A percentile compares a stretch with the other conserved stretches of the same genome.
These are phyloP conservation scores for Catocala sponsa DNA, from an alignment of 2,888 invertebrate genomes.

Conservation along the genomic window DNA sequence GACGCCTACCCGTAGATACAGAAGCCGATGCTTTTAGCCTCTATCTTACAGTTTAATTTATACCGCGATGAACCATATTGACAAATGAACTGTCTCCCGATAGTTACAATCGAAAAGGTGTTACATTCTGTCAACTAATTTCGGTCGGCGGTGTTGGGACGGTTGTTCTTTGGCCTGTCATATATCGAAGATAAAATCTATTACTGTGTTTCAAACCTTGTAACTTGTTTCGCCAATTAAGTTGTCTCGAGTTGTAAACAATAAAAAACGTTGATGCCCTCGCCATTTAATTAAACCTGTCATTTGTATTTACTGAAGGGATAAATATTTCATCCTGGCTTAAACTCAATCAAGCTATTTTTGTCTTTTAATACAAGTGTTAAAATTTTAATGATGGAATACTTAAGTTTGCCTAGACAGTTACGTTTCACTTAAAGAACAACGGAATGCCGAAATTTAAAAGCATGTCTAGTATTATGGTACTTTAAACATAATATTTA, in stretches of 20 bases:
- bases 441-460: too few relatives aligned
- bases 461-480: too few relatives aligned
- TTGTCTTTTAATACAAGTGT: neutral
- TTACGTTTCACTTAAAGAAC: too few relatives aligned
- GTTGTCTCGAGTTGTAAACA: conserved; percentile 61
- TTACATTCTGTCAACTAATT: conserved; percentile 61
- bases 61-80: conserved; percentile 65
- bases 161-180: conserved; percentile 60
- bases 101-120: conserved; percentile 68
- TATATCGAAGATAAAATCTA: conserved; percentile 69
- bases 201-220: conserved; percentile 54
- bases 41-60: conserved; percentile 77
- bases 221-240: conserved; percentile 65
- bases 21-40: conserved; percentile 82
- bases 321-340: conserved; percentile 10
- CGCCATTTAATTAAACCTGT: conserved; percentile 49
- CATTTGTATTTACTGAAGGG: conserved; percentile 35
- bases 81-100: conserved; percentile 72
- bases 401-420: too few relatives aligned
- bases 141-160: conserved; percentile 52
- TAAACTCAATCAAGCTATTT: too few relatives aligned
- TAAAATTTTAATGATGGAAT: neutral
- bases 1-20: conserved; percentile 79
- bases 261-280: conserved; percentile 35
- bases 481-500: too few relatives aligned